Base-by-base conservation (phyloP, 2,888 invertebrate genomes). In the Thelaira solivaga region DNA sequence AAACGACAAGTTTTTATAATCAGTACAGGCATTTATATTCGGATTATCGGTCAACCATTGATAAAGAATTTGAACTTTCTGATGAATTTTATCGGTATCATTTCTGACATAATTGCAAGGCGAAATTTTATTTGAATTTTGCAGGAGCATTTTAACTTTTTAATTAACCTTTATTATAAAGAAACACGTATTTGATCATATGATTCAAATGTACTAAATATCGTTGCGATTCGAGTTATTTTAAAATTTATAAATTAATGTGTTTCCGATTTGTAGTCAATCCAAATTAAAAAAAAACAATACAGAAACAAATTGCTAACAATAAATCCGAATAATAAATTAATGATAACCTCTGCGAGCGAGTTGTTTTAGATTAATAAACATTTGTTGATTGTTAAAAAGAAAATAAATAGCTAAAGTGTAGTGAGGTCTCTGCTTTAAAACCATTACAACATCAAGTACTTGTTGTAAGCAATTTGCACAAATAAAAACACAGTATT, bases 1-100 rank as follows among this genome's bases (percentile, higher is more conserved):
- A 62, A 93, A 89, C 49, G 90, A 89, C 75, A 90, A 80, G 76
- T 83, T 87, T n/a, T 83, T 88, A 31, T 89, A 89, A 79, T 92
- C 91, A 82, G 85, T 84, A 55, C 88, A 86, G 0, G 89, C 89
- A 74, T 89, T 88, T 16, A 90, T 83, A 41, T 86, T 82, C 3
- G 88, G 87, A 82, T 89, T 89, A 55, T 89, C 87, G 5, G 83
- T 80, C 5, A 90, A 81, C 91, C 90, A 91, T 68, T 83, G 71
- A 76, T 82, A 80, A 31, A 90, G 83, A 31, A 88, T 83, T 57
- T 86, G 81, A 39, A 90, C 81, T 26, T 83, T 83, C 8, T 49
- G 78, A 64, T 61, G 80, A 39, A 76, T 76, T 75, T 62, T 82
- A 49, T 85, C 83, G 13, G 81, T 78, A 36, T 85, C 83, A 34